Evolutionary conservation across 2,888 invertebrate species (phyloP).

Genomic region (Micropterix aruncella): DNA sequence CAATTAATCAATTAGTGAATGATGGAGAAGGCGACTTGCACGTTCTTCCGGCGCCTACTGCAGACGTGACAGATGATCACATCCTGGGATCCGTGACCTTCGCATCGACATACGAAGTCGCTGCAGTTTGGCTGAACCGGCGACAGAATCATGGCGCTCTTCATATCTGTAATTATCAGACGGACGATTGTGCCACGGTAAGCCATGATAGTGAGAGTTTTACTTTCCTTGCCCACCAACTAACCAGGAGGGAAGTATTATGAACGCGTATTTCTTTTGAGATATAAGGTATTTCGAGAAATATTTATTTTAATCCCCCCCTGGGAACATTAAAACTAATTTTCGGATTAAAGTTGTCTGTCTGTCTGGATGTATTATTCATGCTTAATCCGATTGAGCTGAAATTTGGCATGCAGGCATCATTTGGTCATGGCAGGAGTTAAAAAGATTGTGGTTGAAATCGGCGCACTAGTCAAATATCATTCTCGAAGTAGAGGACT

Average conservation of each 20-base stretch:
- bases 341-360: too few relatives aligned
- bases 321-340: too few relatives aligned
- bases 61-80: slow-evolving; percentile 41
- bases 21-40: slow-evolving; percentile 17
- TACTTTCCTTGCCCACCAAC: too few relatives aligned
- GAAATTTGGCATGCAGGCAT: too few relatives aligned
- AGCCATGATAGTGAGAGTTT: too few relatives aligned
- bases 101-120: slow-evolving; percentile 49
- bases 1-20: slow-evolving; percentile 24
- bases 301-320: neutral
- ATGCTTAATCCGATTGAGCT: too few relatives aligned
- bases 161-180: slow-evolving; percentile 42
- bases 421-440: too few relatives aligned
- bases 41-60: slow-evolving; percentile 27
- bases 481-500: too few relatives aligned
- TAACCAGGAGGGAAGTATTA: too few relatives aligned
- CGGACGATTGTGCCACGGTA: slow-evolving; percentile 25
- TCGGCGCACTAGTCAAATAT: too few relatives aligned
- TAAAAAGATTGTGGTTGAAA: too few relatives aligned
- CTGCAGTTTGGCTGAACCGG: slow-evolving; percentile 73
- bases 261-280: neutral
- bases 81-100: slow-evolving; percentile 60
- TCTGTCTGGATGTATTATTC: too few relatives aligned
- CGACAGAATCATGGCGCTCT: slow-evolving; percentile 60
- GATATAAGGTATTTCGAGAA: neutral